A percentile compares a stretch with the other conserved stretches of the same genome.
phyloP scores from a whole-genome alignment of 2,888 invertebrate genomes.

The Catocala nupta region DNA sequence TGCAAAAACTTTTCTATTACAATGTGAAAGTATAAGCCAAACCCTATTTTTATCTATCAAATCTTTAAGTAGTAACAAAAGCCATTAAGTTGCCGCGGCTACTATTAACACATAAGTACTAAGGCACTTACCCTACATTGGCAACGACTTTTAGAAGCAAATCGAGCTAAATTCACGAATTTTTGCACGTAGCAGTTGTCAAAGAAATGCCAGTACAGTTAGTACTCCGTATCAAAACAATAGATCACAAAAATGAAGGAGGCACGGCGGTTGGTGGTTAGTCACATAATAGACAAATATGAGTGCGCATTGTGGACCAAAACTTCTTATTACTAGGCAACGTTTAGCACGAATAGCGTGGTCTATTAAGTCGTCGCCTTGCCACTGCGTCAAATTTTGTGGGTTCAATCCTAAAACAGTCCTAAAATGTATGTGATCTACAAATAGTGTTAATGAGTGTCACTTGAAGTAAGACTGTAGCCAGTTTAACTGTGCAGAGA shows the following conservation, averaged over 20 bases:
- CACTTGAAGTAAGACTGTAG: too few relatives aligned
- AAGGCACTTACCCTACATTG: slow-evolving; percentile 42
- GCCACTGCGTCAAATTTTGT: too few relatives aligned
- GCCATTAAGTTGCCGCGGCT: slow-evolving; percentile 13
- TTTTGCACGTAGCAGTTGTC: slow-evolving; percentile 60
- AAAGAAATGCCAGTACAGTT: slow-evolving; percentile 39
- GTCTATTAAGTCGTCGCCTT: too few relatives aligned
- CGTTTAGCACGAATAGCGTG: too few relatives aligned
- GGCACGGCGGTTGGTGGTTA: slow-evolving; percentile 40
- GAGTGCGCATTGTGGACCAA: slow-evolving; percentile 8
- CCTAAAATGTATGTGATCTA: too few relatives aligned
- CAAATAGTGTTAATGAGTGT: too few relatives aligned
- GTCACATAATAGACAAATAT: slow-evolving; percentile 20
- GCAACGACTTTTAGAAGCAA: slow-evolving; percentile 34
- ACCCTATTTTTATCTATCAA: background rate
- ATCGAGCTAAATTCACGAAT: slow-evolving; percentile 47
- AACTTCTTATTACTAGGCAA: slow-evolving; percentile 15
- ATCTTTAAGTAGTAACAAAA: background rate
- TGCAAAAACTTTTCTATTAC: background rate
- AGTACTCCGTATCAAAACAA: slow-evolving; percentile 33
- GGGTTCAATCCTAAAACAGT: too few relatives aligned
- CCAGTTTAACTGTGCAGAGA: too few relatives aligned
- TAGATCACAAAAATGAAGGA: slow-evolving; percentile 41
- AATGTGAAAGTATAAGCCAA: slow-evolving; percentile 9
- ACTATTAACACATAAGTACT: slow-evolving; percentile 35